Percentiles rank a stretch among this genome's conserved stretches.
Conservation (phyloP, 2,888 invertebrate species). For the Lasioglossum marginatum region DNA sequence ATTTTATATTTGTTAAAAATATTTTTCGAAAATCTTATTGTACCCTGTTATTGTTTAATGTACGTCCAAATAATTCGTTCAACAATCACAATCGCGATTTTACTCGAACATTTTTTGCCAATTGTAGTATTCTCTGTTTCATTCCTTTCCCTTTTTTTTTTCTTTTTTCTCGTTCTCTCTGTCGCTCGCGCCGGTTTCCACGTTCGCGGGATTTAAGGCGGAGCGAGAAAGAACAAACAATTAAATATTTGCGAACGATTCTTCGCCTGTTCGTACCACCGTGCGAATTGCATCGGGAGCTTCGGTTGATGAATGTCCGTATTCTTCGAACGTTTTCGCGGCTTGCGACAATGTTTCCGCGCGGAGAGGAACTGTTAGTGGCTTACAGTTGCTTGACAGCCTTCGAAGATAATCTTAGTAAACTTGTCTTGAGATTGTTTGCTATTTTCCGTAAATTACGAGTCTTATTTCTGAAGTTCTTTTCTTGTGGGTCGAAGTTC, state of each 20-base stretch:
- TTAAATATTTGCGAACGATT: constrained; percentile 4
- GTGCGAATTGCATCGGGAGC: not conserved
- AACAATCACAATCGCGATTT: not conserved
- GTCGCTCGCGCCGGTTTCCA: not conserved
- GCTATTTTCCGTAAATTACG: too few species aligned
- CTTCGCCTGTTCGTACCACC: not conserved
- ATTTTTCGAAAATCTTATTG: too few species aligned
- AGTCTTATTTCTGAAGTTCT: too few species aligned
- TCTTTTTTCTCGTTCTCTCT: not conserved
- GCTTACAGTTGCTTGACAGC: not conserved
- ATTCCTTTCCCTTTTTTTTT: not conserved
- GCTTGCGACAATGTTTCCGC: not conserved
- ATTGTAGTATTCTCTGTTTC: not conserved
- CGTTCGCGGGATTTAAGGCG: not conserved
- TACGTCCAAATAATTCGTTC: not conserved
- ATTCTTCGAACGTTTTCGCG: not conserved
- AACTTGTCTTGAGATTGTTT: not conserved
- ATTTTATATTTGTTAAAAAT: too few species aligned
- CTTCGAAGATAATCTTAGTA: not conserved
- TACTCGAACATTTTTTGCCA: not conserved
- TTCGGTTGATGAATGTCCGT: not conserved
- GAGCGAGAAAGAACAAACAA: not conserved
- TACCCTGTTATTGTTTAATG: not conserved
- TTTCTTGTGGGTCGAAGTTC: too few species aligned
- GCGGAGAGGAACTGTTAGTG: not conserved